Evolutionary conservation across 2,888 invertebrate species (phyloP), one percentile per base, ranked within the genome.

Genomic region (Augochlorella aurata): DNA sequence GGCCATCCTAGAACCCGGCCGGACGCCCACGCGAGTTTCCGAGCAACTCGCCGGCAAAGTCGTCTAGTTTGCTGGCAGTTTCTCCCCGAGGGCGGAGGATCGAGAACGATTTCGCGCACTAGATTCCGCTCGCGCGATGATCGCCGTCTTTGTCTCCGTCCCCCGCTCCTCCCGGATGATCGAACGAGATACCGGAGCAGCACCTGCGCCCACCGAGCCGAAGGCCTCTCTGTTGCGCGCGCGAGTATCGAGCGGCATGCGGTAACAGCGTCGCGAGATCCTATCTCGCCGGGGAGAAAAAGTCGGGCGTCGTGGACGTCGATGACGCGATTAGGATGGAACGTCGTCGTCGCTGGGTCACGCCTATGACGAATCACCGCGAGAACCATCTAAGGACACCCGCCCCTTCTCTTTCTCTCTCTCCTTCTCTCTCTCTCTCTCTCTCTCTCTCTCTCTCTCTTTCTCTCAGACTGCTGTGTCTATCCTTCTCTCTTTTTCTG

Each of bases 321-420:
- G 88, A 89, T 89, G 88, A 88, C 87, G 86, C 79, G 87, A 89
- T 85, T 83, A 79, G 78, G 87, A 81, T 83, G 87, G 87, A 85
- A 86, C 88, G 86, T 81, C 72, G 79, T 52, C 71, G 79, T 69
- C 69, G 83, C 79, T 81, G 65, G 82, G 77, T 87, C 85, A 85
- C 87, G 81, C 81, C 87, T 82, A 85, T 88, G 87, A 88, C 87
- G 87, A 88, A 88, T 88, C 88, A 80, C 81, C 82, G 81, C 21
- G 63, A 72, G 66, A 61, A 77, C 73, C 68, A 75, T 72, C 82
- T 75, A 80, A 86, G 83, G 79, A 85, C 80, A 71, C 77, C 70
- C 77, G 74, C 73, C 65, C 50, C n/a, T 45, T 65, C 54, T 78
- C 54, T 65, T 50, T 67, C 67, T 66, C 9, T 47, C 45, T 54